These are phyloP conservation scores for Rhinogobio ventralis DNA, from an alignment of 2,797 vertebrate genomes.

Conservation along the genomic window DNA sequence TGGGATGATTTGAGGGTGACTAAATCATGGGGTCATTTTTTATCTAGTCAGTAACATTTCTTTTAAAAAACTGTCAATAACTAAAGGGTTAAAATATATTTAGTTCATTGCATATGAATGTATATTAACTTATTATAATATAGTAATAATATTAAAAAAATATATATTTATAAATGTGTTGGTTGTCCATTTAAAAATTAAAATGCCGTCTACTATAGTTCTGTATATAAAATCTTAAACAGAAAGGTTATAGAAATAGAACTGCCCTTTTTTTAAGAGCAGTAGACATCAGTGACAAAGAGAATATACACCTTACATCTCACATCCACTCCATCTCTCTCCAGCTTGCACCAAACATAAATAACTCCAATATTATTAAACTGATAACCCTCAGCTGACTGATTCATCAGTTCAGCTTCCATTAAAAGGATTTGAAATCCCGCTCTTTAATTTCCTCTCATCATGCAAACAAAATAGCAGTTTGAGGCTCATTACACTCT, in stretches of 20 bases:
- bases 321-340: not conserved
- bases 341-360: not conserved
- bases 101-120: not conserved
- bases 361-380: conserved; percentile 32
- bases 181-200: not conserved
- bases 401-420: conserved; percentile 42
- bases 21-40: too few relatives aligned
- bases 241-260: not conserved
- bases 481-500: conserved; percentile 43
- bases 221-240: not conserved
- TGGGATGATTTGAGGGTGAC: too few relatives aligned
- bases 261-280: not conserved
- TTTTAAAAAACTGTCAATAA: not conserved
- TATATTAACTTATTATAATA: not conserved
- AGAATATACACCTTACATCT: not conserved
- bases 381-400: conserved; percentile 41
- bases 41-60: not conserved
- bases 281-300: not conserved
- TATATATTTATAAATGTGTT: not conserved
- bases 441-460: conserved; percentile 58
- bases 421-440: conserved; percentile 46
- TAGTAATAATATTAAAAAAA: not conserved
- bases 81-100: not conserved
- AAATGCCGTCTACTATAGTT: not conserved
- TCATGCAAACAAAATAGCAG: conserved; percentile 55